Evolutionary conservation across 2,797 vertebrate species (phyloP), one percentile per base, ranked within the genome.

Genomic region (Nyctibius grandis): DNA sequence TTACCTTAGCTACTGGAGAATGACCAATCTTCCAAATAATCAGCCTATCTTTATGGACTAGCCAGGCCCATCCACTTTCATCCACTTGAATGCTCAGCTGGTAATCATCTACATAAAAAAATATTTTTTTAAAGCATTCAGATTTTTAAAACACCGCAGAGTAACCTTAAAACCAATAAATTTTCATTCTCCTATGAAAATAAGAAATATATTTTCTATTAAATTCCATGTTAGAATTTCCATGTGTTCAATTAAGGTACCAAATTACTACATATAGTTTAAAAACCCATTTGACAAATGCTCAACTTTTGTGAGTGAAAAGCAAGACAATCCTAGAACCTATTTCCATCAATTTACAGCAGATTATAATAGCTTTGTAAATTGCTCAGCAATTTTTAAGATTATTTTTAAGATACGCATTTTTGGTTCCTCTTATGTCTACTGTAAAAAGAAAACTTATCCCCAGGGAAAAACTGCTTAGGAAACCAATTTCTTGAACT

Each of bases 1-100:
- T 94, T 97, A 99, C 99, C 99, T 99, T 99, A 38, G 99, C 98
- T 85, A 99, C 97, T 25, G 99, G 97, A 15, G 99, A 99, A 86
- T 99, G 98, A 92, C 98, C 98, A 88, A 99, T 99, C 97, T 99
- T 99, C 99, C 99, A 99, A 95, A 99, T 97, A 88, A 99, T 98
- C 88, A 99, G 97, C 29, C 96, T 98, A 90, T 99, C 99, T 79
- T 97, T 98, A 96, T 98, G 99, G 38, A 99, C 98, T 95, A 99
- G 98, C 98, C 99, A 99, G 70, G 99, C 99, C 99, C 99, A 99
- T 94, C 99, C 99, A 29, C 98, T 98, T 91, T 98, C 98, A 91
- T 98, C 97, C 90, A 99, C 98, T 92, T 98, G 98, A 88, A 99
- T 98, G 0, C 98, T 99, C 82, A 99, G 98, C 74, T 98, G 98